Conservation (phyloP, 2,113 vertebrate genomes). For the Zingel zingel region DNA sequence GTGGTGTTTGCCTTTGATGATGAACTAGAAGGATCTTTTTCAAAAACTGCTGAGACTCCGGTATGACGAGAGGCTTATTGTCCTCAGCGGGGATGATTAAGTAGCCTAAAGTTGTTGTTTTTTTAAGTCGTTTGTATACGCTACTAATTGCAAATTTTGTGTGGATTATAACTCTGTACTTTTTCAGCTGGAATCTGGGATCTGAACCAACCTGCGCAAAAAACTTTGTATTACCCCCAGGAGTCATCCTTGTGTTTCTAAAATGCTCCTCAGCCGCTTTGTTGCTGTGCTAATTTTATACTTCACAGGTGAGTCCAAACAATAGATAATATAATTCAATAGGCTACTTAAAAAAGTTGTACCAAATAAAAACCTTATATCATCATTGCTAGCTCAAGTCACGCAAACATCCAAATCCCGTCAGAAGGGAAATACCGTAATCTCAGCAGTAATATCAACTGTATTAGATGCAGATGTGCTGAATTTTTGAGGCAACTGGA, state of each 20-base stretch:
- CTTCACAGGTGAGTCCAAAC: conserved; percentile 60
- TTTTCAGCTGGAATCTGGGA: neutral
- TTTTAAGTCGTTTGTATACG: neutral
- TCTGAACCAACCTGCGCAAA: neutral
- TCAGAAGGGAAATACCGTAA: conserved; percentile 47
- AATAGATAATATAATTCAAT: too few species aligned
- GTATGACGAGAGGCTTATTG: neutral
- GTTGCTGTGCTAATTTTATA: conserved; percentile 55
- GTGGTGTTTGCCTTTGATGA: conserved; percentile 20
- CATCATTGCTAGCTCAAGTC: neutral
- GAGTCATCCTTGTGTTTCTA: conserved; percentile 32
- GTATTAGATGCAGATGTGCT: conserved; percentile 73
- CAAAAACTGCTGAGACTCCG: conserved; percentile 10
- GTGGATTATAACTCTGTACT: neutral
- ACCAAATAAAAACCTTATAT: neutral
- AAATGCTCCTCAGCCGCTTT: conserved; percentile 56
- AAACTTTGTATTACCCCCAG: neutral
- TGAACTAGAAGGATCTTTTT: conserved; percentile 10
- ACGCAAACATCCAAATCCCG: neutral
- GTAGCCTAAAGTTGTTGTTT: neutral
- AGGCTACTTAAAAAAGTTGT: neutral
- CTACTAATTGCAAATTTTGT: neutral
- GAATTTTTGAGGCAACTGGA: conserved; percentile 19
- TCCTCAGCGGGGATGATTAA: neutral
- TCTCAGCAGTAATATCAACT: conserved; percentile 12